phyloP scores from a whole-genome alignment of 2,797 vertebrate species.

The Pseudochromis fuscus region DNA sequence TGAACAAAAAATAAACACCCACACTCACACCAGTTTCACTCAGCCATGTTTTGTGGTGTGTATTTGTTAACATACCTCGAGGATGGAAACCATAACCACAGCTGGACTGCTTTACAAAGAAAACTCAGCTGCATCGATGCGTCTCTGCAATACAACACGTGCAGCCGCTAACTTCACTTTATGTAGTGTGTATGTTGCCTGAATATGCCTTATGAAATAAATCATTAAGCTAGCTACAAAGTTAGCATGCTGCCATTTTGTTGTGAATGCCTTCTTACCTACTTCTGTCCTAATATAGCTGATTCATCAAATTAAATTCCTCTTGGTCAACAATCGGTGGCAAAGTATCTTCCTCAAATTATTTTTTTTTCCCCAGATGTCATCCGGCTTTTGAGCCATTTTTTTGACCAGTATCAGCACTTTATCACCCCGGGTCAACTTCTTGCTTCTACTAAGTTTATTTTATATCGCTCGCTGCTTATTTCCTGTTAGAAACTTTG shows the following conservation, averaged over 20 bases:
- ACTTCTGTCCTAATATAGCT: slow-evolving; percentile 32
- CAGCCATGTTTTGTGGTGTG: neutral
- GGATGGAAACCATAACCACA: slow-evolving; percentile 11
- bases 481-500: slow-evolving; percentile 12
- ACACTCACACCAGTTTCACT: neutral
- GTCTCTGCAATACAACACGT: neutral
- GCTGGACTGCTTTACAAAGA: slow-evolving; percentile 1
- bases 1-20: neutral
- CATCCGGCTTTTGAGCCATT: neutral
- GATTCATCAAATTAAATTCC: slow-evolving; percentile 52
- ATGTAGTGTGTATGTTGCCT: neutral
- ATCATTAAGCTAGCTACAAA: neutral
- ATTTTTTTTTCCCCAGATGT: slow-evolving; percentile 16
- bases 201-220: neutral
- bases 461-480: neutral
- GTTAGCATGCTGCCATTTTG: neutral
- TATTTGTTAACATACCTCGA: slow-evolving; percentile 1
- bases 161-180: neutral
- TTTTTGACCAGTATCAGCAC: neutral
- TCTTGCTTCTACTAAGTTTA: slow-evolving; percentile 7
- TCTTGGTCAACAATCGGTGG: slow-evolving; percentile 37
- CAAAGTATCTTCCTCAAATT: slow-evolving; percentile 46
- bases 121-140: neutral
- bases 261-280: neutral
- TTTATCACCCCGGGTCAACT: neutral